Conservation (phyloP, 1,140 invertebrate genomes). For the Hylaeus volcanicus region DNA sequence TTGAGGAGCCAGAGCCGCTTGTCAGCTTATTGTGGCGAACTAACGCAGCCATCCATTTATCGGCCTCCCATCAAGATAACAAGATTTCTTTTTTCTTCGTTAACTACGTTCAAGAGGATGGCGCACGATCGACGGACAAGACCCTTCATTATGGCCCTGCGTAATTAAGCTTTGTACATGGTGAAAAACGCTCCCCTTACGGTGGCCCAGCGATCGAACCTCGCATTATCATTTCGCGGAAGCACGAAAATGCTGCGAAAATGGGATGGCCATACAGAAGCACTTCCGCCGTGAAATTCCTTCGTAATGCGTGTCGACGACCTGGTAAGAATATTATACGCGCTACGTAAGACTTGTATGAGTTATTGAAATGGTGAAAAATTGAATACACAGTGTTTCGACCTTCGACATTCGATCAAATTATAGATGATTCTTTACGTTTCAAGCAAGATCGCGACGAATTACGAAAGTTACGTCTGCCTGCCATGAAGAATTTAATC, state of each 20-base stretch:
- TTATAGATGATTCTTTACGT: neutral
- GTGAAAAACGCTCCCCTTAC: constrained; percentile 28
- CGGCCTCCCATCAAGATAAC: constrained; percentile 62
- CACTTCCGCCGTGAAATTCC: neutral
- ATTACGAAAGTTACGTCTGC: constrained; percentile 29
- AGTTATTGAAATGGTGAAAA: too few species aligned
- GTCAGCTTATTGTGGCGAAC: constrained; percentile 60
- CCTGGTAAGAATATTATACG: too few species aligned
- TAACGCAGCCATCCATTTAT: constrained; percentile 57
- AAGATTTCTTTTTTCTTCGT: constrained; percentile 40
- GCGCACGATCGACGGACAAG: constrained; percentile 40
- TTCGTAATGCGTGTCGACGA: neutral
- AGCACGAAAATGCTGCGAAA: neutral
- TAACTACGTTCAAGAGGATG: constrained; percentile 33
- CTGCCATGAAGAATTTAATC: constrained; percentile 32
- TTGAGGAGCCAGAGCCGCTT: constrained; percentile 55
- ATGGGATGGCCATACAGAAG: neutral
- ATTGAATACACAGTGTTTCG: too few species aligned
- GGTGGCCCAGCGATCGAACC: constrained; percentile 30
- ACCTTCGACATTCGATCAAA: neutral
- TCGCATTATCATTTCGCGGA: constrained; percentile 37
- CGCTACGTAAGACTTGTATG: neutral
- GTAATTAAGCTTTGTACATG: constrained; percentile 60
- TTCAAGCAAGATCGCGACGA: neutral
- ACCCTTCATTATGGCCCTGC: constrained; percentile 53